Base-by-base conservation (phyloP, 2,113 vertebrate species). In the Himantopus leucocephalus region DNA sequence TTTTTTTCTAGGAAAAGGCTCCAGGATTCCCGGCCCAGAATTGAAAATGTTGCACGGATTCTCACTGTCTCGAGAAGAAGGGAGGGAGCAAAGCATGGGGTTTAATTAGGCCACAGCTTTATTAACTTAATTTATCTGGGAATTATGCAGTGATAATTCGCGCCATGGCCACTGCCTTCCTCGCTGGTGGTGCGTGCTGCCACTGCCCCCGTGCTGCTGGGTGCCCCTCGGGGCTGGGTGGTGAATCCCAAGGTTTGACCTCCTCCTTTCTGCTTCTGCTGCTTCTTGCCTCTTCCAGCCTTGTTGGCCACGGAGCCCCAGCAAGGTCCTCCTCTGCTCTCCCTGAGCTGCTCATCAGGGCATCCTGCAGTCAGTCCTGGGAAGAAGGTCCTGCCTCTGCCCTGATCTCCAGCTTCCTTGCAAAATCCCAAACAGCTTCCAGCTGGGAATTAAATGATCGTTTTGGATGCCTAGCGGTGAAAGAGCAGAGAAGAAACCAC, bases 21-120 rank as follows among this genome's bases (percentile, higher is more conserved):
- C 27, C 43, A 52, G 35, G 52, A 91, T 87, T 78, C 80, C 43
- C 12, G 62, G 29, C 48, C 39, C 52, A 29, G 47, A 94, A 18
- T 12, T 81, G 48, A 89, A 89, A 89, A 9, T 9, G 2, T 30
- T 53, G 20, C 41, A 14, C 0, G 1, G 37, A 86, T 71, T 86
- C 2, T 1, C 39, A 3, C 27, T 62, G 37, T 34, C 72, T 58
- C 1, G 10, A 88, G 55, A 48, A 75, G 50, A 93, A 64, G 20
- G 27, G n/a, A 74, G 22, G 20, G 19, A 90, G 34, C 52, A 82
- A 68, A 92, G 13, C 47, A 59, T 39, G 52, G 37, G 29, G 19
- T 68, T 92, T 93, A 93, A 82, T 93, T 64, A 88, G 71, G 52
- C 62, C 48, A 68, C 66, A 60, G 78, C 47, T 90, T 90, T 68